phyloP scores from a whole-genome alignment of 2,888 invertebrate species.

The Netelia virgata region DNA sequence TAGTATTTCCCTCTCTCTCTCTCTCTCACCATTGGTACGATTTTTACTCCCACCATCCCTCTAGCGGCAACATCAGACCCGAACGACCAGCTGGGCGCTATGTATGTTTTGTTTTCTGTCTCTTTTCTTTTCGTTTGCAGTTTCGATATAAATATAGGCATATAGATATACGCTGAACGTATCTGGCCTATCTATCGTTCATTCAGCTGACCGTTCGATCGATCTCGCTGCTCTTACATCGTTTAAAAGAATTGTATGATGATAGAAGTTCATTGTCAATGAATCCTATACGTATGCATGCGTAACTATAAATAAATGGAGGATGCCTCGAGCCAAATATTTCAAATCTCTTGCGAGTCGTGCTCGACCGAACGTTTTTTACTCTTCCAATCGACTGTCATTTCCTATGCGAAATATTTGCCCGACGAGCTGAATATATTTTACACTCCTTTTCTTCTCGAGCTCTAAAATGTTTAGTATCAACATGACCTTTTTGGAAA shows the following conservation, averaged over 20 bases:
- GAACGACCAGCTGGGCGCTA: constrained; percentile 57
- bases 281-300: constrained; percentile 25
- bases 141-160: constrained; percentile 2
- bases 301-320: constrained; percentile 38
- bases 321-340: constrained; percentile 47
- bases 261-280: constrained; percentile 64
- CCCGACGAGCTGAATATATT: not conserved
- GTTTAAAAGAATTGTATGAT: constrained; percentile 44
- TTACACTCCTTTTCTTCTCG: not conserved
- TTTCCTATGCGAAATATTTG: not conserved
- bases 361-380: not conserved
- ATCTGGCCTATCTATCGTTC: constrained; percentile 18
- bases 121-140: not conserved
- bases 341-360: not conserved
- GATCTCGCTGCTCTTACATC: constrained; percentile 16
- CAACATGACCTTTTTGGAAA: not conserved
- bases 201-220: constrained; percentile 53
- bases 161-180: constrained; percentile 2
- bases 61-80: constrained; percentile 55
- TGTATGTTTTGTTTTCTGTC: constrained; percentile 17
- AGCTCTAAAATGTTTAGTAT: not conserved
- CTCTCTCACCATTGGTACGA: constrained; percentile 10
- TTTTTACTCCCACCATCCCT: constrained; percentile 45
- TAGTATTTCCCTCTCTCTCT: not conserved
- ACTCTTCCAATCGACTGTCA: not conserved